Percentiles rank a stretch among this genome's conserved stretches.
These are phyloP conservation scores for Sinopyrophorus schimmeli DNA, from an alignment of 2,888 invertebrate species.

Conservation along the genomic window DNA sequence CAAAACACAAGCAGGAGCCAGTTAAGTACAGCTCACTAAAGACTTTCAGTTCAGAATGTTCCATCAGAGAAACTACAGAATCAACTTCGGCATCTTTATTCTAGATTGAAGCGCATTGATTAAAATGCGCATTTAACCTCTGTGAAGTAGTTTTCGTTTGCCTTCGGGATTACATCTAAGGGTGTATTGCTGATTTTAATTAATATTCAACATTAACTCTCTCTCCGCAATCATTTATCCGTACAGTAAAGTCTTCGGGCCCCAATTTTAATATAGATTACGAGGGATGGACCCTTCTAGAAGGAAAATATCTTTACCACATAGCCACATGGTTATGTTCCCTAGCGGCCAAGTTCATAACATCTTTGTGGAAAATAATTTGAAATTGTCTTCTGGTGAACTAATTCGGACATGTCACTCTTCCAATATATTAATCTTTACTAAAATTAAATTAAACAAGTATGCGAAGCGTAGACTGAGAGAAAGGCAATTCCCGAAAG, in stretches of 20 bases:
- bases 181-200: conserved; percentile 42
- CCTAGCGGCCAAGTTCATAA: conserved; percentile 19
- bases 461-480: conserved; percentile 16
- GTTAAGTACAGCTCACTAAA: conserved; percentile 41
- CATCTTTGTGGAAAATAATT: conserved; percentile 25
- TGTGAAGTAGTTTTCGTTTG: conserved; percentile 40
- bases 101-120: conserved; percentile 43
- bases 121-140: conserved; percentile 44
- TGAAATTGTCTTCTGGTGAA: conserved; percentile 16
- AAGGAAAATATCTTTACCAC: conserved; percentile 35
- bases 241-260: conserved; percentile 29
- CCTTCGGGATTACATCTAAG: conserved; percentile 36
- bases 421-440: conserved; percentile 25
- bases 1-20: conserved; percentile 40
- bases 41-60: conserved; percentile 39
- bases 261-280: conserved; percentile 37
- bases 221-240: conserved; percentile 33
- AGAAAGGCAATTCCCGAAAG: conserved; percentile 48
- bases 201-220: conserved; percentile 38
- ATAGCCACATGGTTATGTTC: conserved; percentile 27
- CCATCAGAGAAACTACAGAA: conserved; percentile 40
- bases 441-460: conserved; percentile 20
- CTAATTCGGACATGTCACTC: conserved; percentile 23
- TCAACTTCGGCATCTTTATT: conserved; percentile 43
- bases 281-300: conserved; percentile 30